phyloP scores from a whole-genome alignment of 2,113 vertebrate genomes.

The Caloenas nicobarica region DNA sequence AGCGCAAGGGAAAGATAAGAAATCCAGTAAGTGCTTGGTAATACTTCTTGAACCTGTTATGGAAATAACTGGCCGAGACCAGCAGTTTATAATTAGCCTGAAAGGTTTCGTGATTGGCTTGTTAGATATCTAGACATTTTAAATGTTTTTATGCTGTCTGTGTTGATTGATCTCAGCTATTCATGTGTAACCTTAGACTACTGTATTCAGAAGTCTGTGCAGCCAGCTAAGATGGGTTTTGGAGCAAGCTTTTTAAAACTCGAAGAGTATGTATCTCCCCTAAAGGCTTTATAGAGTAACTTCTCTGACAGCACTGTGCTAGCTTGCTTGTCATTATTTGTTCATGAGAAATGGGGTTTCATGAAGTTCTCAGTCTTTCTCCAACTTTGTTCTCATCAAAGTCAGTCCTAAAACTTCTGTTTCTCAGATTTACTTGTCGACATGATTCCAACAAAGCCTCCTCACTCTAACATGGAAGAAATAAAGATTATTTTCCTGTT shows the following conservation, averaged over 20 bases:
- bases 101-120: background rate
- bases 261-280: background rate
- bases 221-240: background rate
- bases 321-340: background rate
- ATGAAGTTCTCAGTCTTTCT: background rate
- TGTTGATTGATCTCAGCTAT: background rate
- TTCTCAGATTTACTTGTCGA: background rate
- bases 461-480: background rate
- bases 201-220: background rate
- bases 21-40: background rate
- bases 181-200: background rate
- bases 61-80: background rate
- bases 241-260: background rate
- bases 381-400: background rate
- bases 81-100: background rate
- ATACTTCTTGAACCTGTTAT: background rate
- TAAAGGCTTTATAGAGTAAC: background rate
- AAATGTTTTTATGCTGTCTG: background rate
- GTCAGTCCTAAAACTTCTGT: background rate
- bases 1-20: background rate
- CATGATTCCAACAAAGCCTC: background rate
- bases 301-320: background rate
- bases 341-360: background rate
- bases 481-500: background rate
- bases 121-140: background rate